Evolutionary conservation across 2,888 invertebrate genomes (phyloP).

Genomic region (Latrodectus hesperus): DNA sequence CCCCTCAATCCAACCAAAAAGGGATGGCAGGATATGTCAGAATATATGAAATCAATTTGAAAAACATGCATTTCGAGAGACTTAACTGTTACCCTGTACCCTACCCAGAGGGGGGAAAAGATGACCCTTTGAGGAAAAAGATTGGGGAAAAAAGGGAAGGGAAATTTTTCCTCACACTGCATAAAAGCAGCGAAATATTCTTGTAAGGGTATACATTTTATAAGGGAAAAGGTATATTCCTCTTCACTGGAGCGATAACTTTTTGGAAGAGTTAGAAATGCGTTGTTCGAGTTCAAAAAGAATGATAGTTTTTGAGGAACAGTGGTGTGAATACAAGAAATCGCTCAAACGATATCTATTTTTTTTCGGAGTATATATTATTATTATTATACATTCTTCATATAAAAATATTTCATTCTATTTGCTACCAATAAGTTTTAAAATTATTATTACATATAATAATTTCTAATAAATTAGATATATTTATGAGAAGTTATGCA

Average conservation of each 20-base stretch:
- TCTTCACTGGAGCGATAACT: slow-evolving; percentile 35
- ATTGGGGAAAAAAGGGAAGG: background rate
- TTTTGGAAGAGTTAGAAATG: slow-evolving; percentile 8
- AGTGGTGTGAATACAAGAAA: background rate
- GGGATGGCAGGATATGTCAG: slow-evolving; percentile 2
- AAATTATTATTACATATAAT: too few relatives aligned
- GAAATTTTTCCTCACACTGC: background rate
- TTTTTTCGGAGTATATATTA: too few relatives aligned
- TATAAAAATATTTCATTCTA: too few relatives aligned
- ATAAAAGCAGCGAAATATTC: background rate
- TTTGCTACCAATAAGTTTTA: too few relatives aligned
- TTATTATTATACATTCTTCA: too few relatives aligned
- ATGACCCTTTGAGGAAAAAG: background rate
- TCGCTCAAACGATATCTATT: too few relatives aligned
- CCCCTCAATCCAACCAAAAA: slow-evolving; percentile 6
- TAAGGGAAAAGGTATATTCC: slow-evolving; percentile 17
- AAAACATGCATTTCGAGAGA: slow-evolving; percentile 33
- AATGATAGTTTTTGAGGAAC: background rate
- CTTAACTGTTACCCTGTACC: slow-evolving; percentile 7
- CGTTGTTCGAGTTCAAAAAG: background rate
- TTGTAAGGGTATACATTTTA: background rate
- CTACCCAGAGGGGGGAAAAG: background rate
- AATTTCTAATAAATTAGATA: too few relatives aligned
- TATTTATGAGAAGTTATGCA: too few relatives aligned
- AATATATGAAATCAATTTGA: slow-evolving; percentile 44